Percentiles rank a stretch among this genome's conserved stretches.
Evolutionary conservation across 2,113 vertebrate genomes (phyloP).

Genomic region (Leucopsar rothschildi): DNA sequence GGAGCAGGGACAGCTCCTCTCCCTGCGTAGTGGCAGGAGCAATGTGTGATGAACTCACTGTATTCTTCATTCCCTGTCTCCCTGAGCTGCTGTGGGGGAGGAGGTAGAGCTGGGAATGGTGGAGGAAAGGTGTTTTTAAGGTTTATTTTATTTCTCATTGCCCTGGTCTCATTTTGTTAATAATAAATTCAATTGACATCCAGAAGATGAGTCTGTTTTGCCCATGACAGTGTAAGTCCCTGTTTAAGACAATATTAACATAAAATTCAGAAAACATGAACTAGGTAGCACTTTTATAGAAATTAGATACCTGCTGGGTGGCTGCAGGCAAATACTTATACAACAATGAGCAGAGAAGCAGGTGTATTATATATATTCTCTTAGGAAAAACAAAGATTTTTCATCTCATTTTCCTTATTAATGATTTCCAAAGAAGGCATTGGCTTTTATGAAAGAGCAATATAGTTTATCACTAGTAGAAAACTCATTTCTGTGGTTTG

Average conservation of each 20-base stretch:
- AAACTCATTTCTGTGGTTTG: background rate
- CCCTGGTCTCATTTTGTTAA: background rate
- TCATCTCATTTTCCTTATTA: background rate
- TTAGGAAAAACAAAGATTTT: background rate
- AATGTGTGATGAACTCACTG: rapidly evolving
- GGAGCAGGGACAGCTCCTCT: background rate
- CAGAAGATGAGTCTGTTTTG: background rate
- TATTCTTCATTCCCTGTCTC: background rate
- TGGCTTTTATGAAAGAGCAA: background rate
- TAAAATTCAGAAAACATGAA: background rate
- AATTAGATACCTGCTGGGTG: background rate
- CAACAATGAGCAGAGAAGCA: background rate
- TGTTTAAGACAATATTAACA: background rate
- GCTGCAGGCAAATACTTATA: background rate
- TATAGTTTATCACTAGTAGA: background rate
- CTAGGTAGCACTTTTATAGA: background rate
- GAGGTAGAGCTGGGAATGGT: background rate
- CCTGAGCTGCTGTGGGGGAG: rapidly evolving
- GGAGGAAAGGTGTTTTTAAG: background rate
- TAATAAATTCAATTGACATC: background rate
- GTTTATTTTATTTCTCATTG: background rate
- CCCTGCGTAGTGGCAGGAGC: background rate
- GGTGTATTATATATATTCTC: background rate
- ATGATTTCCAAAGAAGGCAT: background rate
- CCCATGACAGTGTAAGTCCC: background rate